A percentile compares a stretch with the other conserved stretches of the same genome.
phyloP scores from a whole-genome alignment of 2,113 vertebrate genomes.

The Dendropsophus ebraccatus region DNA sequence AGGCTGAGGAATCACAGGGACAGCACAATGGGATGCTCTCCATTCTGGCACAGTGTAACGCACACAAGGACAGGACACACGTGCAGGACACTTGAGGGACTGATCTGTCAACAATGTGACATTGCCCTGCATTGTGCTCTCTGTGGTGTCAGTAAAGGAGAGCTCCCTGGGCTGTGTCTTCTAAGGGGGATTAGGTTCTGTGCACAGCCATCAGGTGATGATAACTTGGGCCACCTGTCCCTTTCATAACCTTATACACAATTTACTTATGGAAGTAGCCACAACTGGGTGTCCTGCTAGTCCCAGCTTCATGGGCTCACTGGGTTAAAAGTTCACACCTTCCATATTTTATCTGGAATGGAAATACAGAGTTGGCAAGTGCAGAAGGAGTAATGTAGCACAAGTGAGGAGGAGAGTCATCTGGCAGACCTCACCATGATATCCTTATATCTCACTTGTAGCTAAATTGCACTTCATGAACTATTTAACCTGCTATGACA shows the following conservation, averaged over 20 bases:
- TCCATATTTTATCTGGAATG: background rate
- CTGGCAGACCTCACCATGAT: background rate
- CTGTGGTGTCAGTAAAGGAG: slow-evolving; percentile 53
- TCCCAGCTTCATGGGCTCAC: background rate
- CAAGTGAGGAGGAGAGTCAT: background rate
- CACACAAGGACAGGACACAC: slow-evolving; percentile 45
- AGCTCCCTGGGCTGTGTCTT: slow-evolving; percentile 29
- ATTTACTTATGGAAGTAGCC: slow-evolving; percentile 53
- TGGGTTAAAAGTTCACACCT: slow-evolving; percentile 49
- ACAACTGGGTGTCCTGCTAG: background rate
- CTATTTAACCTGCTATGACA: no score
- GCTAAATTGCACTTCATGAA: no score
- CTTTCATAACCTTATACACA: slow-evolving; percentile 65
- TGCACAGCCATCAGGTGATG: slow-evolving; percentile 36
- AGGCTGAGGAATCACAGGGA: slow-evolving; percentile 17
- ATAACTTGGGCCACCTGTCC: slow-evolving; percentile 65
- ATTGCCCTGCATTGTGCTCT: slow-evolving; percentile 36
- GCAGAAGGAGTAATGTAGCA: background rate
- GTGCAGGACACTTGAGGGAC: slow-evolving; percentile 51
- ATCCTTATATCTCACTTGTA: background rate
- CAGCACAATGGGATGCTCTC: slow-evolving; percentile 17
- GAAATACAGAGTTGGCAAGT: background rate
- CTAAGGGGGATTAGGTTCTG: slow-evolving; percentile 22
- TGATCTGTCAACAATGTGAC: slow-evolving; percentile 53
- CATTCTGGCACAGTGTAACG: slow-evolving; percentile 43